A percentile compares a stretch with the other conserved stretches of the same genome.
Conservation (phyloP, 2,797 vertebrate genomes). For the Dromococcyx pavoninus region DNA sequence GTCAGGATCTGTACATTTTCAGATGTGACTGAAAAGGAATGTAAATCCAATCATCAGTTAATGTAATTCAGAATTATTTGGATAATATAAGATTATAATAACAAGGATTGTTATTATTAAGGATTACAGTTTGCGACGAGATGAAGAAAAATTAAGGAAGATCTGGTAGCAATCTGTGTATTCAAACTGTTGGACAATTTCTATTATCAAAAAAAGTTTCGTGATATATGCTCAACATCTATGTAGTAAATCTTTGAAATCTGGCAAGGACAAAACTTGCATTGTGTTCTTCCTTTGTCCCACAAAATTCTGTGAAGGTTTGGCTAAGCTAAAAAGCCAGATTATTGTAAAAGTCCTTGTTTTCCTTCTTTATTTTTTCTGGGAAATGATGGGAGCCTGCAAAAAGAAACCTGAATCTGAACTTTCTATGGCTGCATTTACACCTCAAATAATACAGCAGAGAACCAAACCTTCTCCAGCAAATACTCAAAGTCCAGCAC, state of each 20-base stretch:
- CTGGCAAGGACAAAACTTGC: not conserved
- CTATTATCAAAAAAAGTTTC: not conserved
- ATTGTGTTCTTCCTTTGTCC: not conserved
- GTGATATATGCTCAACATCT: not conserved
- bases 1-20: not conserved
- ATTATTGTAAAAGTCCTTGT: not conserved
- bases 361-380: not conserved
- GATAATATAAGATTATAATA: not conserved
- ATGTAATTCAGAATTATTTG: not conserved
- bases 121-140: not conserved
- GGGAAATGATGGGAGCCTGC: not conserved
- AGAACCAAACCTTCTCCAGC: not conserved
- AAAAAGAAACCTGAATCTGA: not conserved
- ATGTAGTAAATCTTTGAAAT: not conserved
- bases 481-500: not conserved
- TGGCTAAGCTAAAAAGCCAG: not conserved
- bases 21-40: not conserved
- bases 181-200: not conserved
- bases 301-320: not conserved
- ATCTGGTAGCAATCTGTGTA: not conserved
- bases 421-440: not conserved
- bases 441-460: not conserved
- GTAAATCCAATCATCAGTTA: not conserved
- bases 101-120: not conserved
- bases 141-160: not conserved